Base-by-base conservation (phyloP, 2,888 invertebrate genomes). In the Drosophila neonasuta region DNA sequence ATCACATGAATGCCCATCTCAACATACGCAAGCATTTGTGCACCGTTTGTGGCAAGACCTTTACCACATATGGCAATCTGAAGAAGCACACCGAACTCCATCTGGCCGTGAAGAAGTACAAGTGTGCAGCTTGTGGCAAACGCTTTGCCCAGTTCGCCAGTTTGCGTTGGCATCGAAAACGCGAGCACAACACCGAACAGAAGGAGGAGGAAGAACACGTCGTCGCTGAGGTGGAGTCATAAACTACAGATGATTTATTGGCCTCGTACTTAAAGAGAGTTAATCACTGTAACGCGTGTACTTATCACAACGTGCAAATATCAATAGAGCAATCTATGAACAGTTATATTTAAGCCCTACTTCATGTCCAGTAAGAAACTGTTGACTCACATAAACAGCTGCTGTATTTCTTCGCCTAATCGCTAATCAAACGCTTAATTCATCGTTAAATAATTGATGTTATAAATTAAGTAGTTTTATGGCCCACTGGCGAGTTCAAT, bases 21-120 rank as follows among this genome's bases (percentile, higher is more conserved):
- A 87, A 89, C 60, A 89, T 89, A 58, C 88, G 89, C 41, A 87
- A 89, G 51, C 88, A 89, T 68, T 68, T 76, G 62, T 89, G 89
- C 64, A 86, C 87, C 24, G 81, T 87, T 3, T 89, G 89, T 30
- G 88, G 82, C 30, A 89, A 89, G 57, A 77, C 80, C 3, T 89
- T 86, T 17, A 89, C 89, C 45, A 88, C 88, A 45, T 79, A 79
- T 56, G 82, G 79, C 13, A 89, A 89, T 54, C 74, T 89, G n/a
- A 87, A 87, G 59, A 89, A 88, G 66, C 89, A 89, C 75, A 76
- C 73, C 45, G 86, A 89, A 51, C 70, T 89, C 20, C 89, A 89
- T 68, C 70, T 82, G 68, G 62, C 83, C 13, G 75, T 81, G 29
- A 88, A 87, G 75, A 89, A 88, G 61, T 88, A 89, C 68, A 88